Conservation (phyloP, 2,113 vertebrate species). For the Callionymus lyra region DNA sequence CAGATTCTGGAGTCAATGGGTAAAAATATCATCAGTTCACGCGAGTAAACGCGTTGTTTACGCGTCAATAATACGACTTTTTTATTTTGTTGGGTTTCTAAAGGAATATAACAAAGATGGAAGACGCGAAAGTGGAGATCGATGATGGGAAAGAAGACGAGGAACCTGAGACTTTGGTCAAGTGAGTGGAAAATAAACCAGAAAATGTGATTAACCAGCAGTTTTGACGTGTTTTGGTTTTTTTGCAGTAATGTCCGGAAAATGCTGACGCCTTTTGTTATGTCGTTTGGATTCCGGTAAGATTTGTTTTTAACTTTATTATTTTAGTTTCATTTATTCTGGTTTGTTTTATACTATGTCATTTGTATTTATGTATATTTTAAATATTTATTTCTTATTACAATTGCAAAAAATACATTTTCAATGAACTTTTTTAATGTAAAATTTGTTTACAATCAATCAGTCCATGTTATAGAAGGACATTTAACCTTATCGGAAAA, state of each 20-base stretch:
- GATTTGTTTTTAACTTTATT: too few species aligned
- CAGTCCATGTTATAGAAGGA: too few species aligned
- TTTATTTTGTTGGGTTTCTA: not conserved
- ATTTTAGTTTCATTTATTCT: too few species aligned
- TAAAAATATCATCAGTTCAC: constrained; percentile 45
- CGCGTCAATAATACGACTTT: not conserved
- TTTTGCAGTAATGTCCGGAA: constrained; percentile 61
- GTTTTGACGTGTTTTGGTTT: too few species aligned
- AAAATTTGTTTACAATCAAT: too few species aligned
- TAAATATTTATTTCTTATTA: too few species aligned
- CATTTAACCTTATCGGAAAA: too few species aligned
- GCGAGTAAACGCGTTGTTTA: too few species aligned
- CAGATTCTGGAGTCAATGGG: constrained; percentile 62
- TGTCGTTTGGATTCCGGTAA: constrained; percentile 90
- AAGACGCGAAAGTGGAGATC: constrained; percentile 71
- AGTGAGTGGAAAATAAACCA: constrained; percentile 58
- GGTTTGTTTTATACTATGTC: too few species aligned
- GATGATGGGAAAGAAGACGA: constrained; percentile 71
- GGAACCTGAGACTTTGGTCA: constrained; percentile 58
- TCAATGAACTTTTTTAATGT: too few species aligned
- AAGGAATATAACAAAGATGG: constrained; percentile 54
- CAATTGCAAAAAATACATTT: too few species aligned
- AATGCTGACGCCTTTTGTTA: constrained; percentile 68
- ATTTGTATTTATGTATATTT: too few species aligned
- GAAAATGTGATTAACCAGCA: not conserved